Conservation (phyloP, 2,797 vertebrate genomes). For the Chrosomus eos region DNA sequence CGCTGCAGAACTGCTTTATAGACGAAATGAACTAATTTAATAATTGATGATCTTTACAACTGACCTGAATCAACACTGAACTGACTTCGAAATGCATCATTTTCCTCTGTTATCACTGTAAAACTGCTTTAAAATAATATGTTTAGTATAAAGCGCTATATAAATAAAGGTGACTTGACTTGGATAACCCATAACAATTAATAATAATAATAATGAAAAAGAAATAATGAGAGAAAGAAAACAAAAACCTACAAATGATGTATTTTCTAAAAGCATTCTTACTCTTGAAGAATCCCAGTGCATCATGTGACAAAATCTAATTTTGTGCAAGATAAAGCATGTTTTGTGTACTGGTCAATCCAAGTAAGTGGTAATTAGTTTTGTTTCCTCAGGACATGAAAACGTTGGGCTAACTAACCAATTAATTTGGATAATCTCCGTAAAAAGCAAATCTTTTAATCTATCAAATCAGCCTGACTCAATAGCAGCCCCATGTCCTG, state of each 20-base stretch:
- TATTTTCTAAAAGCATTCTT: not conserved
- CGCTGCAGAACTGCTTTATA: no score
- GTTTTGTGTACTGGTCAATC: not conserved
- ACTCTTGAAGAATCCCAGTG: not conserved
- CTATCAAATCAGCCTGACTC: constrained; percentile 53
- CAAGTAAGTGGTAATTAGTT: constrained; percentile 44
- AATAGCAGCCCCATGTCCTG: constrained; percentile 26
- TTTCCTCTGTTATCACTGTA: no score
- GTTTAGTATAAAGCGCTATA: no score
- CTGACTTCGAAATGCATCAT: no score
- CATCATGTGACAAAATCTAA: not conserved
- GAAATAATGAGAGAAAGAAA: not conserved
- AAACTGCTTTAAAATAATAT: no score
- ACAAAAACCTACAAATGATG: not conserved
- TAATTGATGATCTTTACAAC: no score
- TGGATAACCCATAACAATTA: not conserved
- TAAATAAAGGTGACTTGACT: no score
- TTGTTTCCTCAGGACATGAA: constrained; percentile 32
- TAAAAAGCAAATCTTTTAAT: constrained; percentile 56
- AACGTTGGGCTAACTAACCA: constrained; percentile 33
- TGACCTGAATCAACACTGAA: no score
- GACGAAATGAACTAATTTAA: no score
- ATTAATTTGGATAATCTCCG: constrained; percentile 53
- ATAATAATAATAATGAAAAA: not conserved
- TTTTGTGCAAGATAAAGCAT: not conserved